Evolutionary conservation across 2,113 vertebrate genomes (phyloP).

Genomic region (Trochalopteron elliotii): DNA sequence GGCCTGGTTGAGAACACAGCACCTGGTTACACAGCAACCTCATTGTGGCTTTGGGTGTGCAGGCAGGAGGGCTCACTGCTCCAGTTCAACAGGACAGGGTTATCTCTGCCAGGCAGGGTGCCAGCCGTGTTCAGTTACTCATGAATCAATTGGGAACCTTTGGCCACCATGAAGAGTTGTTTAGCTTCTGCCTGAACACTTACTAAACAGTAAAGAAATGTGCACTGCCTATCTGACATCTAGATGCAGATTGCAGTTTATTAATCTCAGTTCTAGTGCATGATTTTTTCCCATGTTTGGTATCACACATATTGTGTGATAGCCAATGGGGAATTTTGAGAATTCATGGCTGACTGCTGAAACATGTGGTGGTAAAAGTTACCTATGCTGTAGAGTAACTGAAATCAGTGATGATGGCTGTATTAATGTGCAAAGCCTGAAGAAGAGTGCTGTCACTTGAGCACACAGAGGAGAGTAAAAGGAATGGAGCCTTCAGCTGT

Average conservation of each 20-base stretch:
- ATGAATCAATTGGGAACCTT: neutral
- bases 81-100: neutral
- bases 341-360: neutral
- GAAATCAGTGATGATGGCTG: neutral
- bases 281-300: neutral
- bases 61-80: neutral
- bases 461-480: neutral
- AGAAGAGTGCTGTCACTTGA: neutral
- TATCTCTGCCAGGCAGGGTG: neutral
- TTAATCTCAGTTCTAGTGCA: neutral
- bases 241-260: neutral
- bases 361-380: neutral
- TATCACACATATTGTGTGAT: fast-evolving
- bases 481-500: neutral
- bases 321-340: neutral
- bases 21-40: neutral
- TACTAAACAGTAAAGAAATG: neutral
- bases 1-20: neutral
- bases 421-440: neutral
- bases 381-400: neutral
- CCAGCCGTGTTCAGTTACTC: neutral
- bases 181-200: neutral
- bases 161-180: neutral
- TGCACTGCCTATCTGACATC: neutral
- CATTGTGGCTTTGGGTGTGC: neutral